phyloP scores from a whole-genome alignment of 2,888 invertebrate species.

The Leptothorax acervorum region DNA sequence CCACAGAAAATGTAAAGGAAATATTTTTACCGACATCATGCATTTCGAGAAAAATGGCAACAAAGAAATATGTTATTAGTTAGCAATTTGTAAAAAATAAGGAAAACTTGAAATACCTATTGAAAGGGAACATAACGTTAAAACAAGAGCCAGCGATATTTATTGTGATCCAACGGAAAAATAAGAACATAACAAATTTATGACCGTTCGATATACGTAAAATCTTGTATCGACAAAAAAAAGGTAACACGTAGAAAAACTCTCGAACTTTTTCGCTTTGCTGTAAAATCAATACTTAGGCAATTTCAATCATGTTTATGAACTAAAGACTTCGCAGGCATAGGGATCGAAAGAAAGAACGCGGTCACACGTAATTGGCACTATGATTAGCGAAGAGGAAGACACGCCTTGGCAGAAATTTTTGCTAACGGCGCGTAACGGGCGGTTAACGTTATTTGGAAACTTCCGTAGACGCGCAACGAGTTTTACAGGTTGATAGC shows the following conservation, averaged over 20 bases:
- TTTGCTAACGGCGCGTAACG: conserved; percentile 15
- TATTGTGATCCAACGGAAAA: not conserved
- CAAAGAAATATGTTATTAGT: not conserved
- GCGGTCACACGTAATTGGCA: conserved; percentile 16
- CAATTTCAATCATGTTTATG: too few relatives aligned
- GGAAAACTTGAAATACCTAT: not conserved
- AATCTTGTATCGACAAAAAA: not conserved
- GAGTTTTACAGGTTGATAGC: conserved; percentile 7
- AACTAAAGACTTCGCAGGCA: too few relatives aligned
- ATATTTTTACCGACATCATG: not conserved
- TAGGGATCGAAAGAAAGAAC: not conserved
- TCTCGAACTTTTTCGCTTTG: not conserved
- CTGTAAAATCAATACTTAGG: not conserved
- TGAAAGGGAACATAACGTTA: not conserved
- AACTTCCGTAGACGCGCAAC: conserved; percentile 3
- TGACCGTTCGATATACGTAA: not conserved
- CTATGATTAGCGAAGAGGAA: conserved; percentile 2
- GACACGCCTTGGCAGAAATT: conserved; percentile 15
- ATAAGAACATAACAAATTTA: not conserved
- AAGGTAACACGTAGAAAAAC: not conserved
- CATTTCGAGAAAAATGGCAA: not conserved
- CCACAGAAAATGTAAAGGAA: not conserved
- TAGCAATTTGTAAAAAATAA: not conserved
- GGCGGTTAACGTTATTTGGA: conserved; percentile 15
- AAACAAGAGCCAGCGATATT: not conserved